Conservation (phyloP, 2,888 invertebrate genomes). For the Harpagoxenus sublaevis region DNA sequence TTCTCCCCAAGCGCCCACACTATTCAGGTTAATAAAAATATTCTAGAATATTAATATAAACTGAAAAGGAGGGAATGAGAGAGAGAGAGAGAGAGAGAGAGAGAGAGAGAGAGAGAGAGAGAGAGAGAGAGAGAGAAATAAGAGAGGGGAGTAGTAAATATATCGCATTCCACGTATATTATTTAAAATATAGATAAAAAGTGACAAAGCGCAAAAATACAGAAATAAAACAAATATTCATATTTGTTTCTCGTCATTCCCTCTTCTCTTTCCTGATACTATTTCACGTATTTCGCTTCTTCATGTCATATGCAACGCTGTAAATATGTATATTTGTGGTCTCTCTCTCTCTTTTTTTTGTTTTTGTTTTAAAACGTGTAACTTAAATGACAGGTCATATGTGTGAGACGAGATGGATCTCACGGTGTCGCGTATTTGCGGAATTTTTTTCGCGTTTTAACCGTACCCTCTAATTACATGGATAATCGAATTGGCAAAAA, state of each 20-base stretch:
- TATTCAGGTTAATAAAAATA: constrained; percentile 25
- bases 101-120: not conserved
- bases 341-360: not conserved
- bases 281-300: constrained; percentile 12
- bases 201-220: not conserved
- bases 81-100: not conserved
- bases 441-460: constrained; percentile 56
- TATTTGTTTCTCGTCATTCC: not conserved
- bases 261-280: constrained; percentile 21
- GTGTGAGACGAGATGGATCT: constrained; percentile 58
- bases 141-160: not conserved
- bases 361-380: constrained; percentile 59
- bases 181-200: constrained; percentile 19
- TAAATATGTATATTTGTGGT: constrained; percentile 10
- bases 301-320: constrained; percentile 7
- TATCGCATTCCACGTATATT: not conserved
- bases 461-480: constrained; percentile 58
- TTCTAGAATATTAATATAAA: constrained; percentile 12
- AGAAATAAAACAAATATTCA: constrained; percentile 6
- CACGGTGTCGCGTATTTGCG: constrained; percentile 51
- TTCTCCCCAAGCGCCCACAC: not conserved
- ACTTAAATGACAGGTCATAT: constrained; percentile 63
- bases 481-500: constrained; percentile 62
- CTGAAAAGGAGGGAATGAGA: not conserved
- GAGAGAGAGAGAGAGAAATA: not conserved